Base-by-base conservation (phyloP, 2,888 invertebrate species). In the Chymomyza amoena region DNA sequence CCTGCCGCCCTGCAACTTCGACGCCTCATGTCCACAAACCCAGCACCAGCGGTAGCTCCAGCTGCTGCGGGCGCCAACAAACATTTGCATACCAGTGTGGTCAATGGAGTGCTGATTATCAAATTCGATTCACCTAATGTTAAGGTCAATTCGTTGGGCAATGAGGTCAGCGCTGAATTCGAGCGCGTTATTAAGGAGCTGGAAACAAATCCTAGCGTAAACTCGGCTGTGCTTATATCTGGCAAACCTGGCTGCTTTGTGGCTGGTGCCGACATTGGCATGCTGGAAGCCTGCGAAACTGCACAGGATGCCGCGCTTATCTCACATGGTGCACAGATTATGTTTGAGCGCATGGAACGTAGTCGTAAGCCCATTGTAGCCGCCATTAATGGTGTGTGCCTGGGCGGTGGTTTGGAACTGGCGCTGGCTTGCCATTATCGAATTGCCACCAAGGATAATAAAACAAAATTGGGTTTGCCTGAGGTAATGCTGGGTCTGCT, bases 401-500 rank as follows among this genome's bases (percentile, higher is more conserved):
- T 99, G 25, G 99, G 99, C 18, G 90, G 99, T 50, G 99, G 99
- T 0, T 92, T 99, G n/a, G 99, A 99, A 93, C 96, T 98, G 76
- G 98, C 98, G 0, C 92, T 99, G 61, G 98, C 99, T 0, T 98
- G 98, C 88, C 98, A 98, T 84, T 99, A 99, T 91, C 94, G 99
- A 75, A 96, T 99, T 84, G 99, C 99, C 62, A 97, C 98, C 0
- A 98, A 98, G 91, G 96, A 97, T 90, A 94, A 94, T 78, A 98
- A 97, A 92, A 99, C 99, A 65, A 95, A 94, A 57, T 93, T 99
- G 73, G 98, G 96, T 25, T 91, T 97, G 70, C 99, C 99, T 0
- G 99, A 99, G 93, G 99, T 99, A 1, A 97, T 98, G 97, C 93
- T 99, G 61, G 99, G 99, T 13, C 93, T 99, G 56, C 92, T 99